Percentiles rank a stretch among this genome's conserved stretches.
phyloP scores from a whole-genome alignment of 1,140 invertebrate genomes.

The Drosophila pseudoobscura region DNA sequence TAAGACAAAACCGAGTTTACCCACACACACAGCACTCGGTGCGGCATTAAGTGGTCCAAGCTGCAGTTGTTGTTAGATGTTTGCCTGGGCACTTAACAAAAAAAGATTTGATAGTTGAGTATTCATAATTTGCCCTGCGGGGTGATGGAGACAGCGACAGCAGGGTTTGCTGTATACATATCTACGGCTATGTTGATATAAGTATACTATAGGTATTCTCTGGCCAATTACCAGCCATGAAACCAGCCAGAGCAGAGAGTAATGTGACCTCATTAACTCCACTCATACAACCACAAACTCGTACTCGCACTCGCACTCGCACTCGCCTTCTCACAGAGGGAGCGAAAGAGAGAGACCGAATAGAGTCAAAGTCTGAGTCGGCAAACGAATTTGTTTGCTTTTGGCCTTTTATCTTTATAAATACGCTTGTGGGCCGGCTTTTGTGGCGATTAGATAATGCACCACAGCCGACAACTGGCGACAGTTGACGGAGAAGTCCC shows the following conservation, averaged over 20 bases:
- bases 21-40: constrained; percentile 38
- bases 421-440: constrained; percentile 55
- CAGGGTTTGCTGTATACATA: constrained; percentile 5
- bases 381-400: constrained; percentile 50
- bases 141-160: neutral
- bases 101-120: constrained; percentile 42
- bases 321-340: neutral
- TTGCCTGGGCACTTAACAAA: constrained; percentile 67
- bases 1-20: constrained; percentile 49
- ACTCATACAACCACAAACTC: neutral
- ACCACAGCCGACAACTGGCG: constrained; percentile 34
- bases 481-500: constrained; percentile 52
- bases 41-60: constrained; percentile 1
- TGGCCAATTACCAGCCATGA: constrained; percentile 48
- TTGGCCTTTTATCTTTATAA: constrained; percentile 48
- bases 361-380: constrained; percentile 43
- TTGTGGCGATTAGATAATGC: constrained; percentile 71
- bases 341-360: constrained; percentile 2
- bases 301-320: constrained; percentile 12
- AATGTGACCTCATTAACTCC: constrained; percentile 72
- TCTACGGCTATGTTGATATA: constrained; percentile 3
- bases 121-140: constrained; percentile 58
- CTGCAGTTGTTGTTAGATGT: constrained; percentile 48
- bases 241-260: constrained; percentile 39
- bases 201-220: constrained; percentile 14